A percentile compares a stretch with the other conserved stretches of the same genome.
Evolutionary conservation across 2,113 vertebrate species (phyloP).

Genomic region (Benitochromis conjunctus): DNA sequence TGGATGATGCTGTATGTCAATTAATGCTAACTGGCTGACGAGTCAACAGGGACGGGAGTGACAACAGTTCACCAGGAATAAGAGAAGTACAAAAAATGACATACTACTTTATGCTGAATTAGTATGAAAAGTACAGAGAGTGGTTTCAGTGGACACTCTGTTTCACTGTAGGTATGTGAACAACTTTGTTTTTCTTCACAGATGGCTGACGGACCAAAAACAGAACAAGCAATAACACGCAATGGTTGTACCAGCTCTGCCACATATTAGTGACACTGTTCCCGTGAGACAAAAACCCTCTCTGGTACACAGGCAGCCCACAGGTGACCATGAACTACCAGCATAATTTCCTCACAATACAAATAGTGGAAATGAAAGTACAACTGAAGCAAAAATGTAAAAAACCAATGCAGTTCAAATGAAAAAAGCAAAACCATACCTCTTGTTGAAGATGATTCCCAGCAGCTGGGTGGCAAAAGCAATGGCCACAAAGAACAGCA

Average conservation of each 20-base stretch:
- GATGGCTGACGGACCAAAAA: fast-evolving
- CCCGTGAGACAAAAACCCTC: background rate
- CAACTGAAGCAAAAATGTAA: fast-evolving
- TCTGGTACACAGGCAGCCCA: background rate
- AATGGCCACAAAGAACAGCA: conserved; percentile 71
- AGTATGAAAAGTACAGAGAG: background rate
- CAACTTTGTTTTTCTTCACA: background rate
- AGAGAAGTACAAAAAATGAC: background rate
- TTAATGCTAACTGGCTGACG: background rate
- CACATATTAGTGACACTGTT: background rate
- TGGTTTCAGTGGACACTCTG: background rate
- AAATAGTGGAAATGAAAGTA: background rate
- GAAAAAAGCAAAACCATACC: conserved; percentile 26
- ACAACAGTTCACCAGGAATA: background rate
- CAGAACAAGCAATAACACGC: background rate
- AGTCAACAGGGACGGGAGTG: background rate
- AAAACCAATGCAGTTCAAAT: background rate
- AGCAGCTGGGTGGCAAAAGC: conserved; percentile 74
- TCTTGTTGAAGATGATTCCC: conserved; percentile 76
- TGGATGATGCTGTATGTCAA: fast-evolving
- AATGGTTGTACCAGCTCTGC: background rate
- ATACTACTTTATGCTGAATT: background rate
- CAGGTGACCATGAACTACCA: background rate
- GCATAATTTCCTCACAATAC: background rate
- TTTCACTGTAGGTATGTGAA: background rate